Base-by-base conservation (phyloP, 2,797 vertebrate species). In the Paedocypris micromegethes region DNA sequence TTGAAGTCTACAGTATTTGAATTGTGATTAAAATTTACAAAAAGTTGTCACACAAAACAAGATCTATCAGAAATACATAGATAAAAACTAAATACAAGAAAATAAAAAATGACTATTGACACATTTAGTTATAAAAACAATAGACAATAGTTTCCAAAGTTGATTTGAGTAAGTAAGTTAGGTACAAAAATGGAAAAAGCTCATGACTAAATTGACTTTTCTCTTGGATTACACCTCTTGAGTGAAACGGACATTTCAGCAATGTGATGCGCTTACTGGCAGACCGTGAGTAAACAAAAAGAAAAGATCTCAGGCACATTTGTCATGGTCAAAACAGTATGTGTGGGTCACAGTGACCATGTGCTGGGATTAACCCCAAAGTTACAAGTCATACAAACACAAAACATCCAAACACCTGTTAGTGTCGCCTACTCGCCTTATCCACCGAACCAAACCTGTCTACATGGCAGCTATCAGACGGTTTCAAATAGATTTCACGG, bases 221-320 rank as follows among this genome's bases (percentile, higher is more conserved):
- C 23, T 23, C 23, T 23, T 23, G 23, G 23, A 23, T 23, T 23
- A 23, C 23, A 23, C 23, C 23, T 1, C 23, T 23, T 23, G 23
- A 23, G 23, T 23, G 23, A 23, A 23, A 23, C 23, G 23, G 1
- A 23, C 23, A 23, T 23, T 23, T 23, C 9, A 44, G 55, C 40
- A 65, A 70, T 7, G n/a, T 57, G 58, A 70, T 70, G 52, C 47
- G 43, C 51, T 69, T 69, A 69, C 57, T 1, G 2, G 48, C 43
- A 40, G 23, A 58, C 65, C 3, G 48, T 40, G 44, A 54, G 56
- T 56, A 55, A 68, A 55, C 52, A 70, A 38, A 23, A 38, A 6
- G n/a, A 51, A 37, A 61, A 64, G 9, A 44, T 63, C 40, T 6
- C 40, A 37, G n/a, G 50, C 45, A 23, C 23, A 23, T 63, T 53